Evolutionary conservation across 2,797 vertebrate species (phyloP).

Genomic region (Premnoplex brunnescens): DNA sequence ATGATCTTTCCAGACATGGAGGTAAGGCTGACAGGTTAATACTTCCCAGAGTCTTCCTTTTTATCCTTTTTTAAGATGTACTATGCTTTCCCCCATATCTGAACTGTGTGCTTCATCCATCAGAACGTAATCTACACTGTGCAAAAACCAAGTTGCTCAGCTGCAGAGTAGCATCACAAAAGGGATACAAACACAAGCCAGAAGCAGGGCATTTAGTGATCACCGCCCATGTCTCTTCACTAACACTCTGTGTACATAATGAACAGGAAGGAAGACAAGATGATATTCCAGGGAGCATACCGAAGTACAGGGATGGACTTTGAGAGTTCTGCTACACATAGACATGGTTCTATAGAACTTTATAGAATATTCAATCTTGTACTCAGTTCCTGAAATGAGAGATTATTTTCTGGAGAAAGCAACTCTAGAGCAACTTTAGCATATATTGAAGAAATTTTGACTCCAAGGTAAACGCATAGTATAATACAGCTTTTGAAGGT

Average conservation of each 20-base stretch:
- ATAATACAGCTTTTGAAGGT: neutral
- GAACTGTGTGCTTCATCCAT: neutral
- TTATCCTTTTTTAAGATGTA: neutral
- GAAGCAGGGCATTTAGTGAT: neutral
- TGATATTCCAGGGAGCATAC: neutral
- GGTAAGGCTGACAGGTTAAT: neutral
- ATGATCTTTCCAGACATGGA: neutral
- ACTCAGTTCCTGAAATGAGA: neutral
- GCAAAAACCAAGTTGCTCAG: neutral
- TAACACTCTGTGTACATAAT: neutral
- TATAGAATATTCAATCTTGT: neutral
- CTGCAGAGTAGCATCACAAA: neutral
- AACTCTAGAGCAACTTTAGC: neutral
- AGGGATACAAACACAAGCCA: neutral
- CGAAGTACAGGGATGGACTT: neutral
- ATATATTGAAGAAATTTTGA: neutral
- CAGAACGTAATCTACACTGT: neutral
- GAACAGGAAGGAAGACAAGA: neutral
- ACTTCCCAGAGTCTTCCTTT: neutral
- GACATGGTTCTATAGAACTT: neutral
- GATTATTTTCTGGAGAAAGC: neutral
- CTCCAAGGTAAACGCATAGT: neutral
- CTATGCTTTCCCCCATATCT: fast-evolving
- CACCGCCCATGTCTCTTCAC: neutral
- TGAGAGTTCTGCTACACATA: neutral